Evolutionary conservation across 2,888 invertebrate genomes (phyloP).

Genomic region (Nebria brevicollis): DNA sequence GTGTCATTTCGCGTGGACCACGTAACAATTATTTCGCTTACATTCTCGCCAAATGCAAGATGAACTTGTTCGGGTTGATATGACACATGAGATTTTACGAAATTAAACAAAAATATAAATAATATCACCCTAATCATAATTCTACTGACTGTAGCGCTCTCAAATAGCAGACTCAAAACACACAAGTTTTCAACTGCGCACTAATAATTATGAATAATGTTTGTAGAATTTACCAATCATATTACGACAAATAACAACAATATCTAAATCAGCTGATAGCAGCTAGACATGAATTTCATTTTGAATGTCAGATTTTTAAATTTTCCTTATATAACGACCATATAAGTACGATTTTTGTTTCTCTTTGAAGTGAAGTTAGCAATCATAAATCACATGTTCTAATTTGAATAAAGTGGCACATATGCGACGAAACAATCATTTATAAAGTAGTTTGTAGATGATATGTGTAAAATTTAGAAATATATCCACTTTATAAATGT

Average conservation of each 20-base stretch:
- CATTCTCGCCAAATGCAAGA: constrained; percentile 72
- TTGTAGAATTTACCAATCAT: neutral
- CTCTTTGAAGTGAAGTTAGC: too few relatives aligned
- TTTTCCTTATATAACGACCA: too few relatives aligned
- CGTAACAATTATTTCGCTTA: constrained; percentile 79
- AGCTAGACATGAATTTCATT: too few relatives aligned
- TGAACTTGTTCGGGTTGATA: constrained; percentile 77
- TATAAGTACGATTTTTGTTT: too few relatives aligned
- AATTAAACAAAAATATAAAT: constrained; percentile 37
- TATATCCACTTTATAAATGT: too few relatives aligned
- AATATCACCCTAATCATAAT: neutral
- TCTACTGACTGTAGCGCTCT: neutral
- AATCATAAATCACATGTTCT: too few relatives aligned
- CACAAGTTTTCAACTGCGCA: constrained; percentile 12
- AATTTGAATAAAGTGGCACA: too few relatives aligned
- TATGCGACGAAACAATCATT: too few relatives aligned
- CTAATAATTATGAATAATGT: neutral
- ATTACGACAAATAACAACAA: neutral
- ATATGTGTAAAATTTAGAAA: too few relatives aligned
- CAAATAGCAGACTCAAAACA: constrained; percentile 3
- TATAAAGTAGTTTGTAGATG: too few relatives aligned
- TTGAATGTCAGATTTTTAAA: too few relatives aligned
- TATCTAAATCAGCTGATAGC: neutral
- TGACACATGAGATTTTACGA: constrained; percentile 53
- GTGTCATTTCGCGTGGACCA: constrained; percentile 84